These are phyloP conservation scores for zebrafish (Danio rerio) DNA, from an alignment of 2,113 vertebrate species.

Conservation along the genomic window DNA sequence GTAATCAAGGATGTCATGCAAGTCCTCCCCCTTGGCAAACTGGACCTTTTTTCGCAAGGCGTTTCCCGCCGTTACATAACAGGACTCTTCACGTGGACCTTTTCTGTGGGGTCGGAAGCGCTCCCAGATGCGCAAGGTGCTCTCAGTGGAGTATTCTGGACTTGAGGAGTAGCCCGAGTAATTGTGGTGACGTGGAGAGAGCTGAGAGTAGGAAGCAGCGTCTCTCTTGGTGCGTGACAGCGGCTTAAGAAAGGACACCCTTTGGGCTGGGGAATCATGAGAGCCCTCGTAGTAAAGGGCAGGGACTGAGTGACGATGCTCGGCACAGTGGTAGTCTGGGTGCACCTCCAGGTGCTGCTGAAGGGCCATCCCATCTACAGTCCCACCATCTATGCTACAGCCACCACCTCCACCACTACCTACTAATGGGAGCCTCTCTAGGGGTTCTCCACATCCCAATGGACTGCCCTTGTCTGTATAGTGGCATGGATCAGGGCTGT, in stretches of 20 bases:
- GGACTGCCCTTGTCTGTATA: constrained; percentile 93
- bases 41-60: constrained; percentile 99
- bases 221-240: constrained; percentile 93
- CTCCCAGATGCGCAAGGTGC: constrained; percentile 98
- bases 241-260: constrained; percentile 95
- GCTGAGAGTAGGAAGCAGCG: constrained; percentile 95
- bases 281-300: constrained; percentile 82
- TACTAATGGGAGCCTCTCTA: constrained; percentile 93
- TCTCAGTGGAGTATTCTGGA: constrained; percentile 97
- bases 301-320: constrained; percentile 95
- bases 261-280: constrained; percentile 91
- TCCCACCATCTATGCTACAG: constrained; percentile 56
- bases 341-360: constrained; percentile 93
- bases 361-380: constrained; percentile 49
- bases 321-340: constrained; percentile 96
- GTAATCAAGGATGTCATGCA: constrained; percentile 99
- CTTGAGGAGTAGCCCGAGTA: constrained; percentile 98
- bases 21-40: constrained; percentile 98
- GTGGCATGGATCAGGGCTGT: constrained; percentile 90
- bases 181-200: constrained; percentile 91
- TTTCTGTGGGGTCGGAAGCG: constrained; percentile 98
- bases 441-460: constrained; percentile 86
- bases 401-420: constrained; percentile 77
- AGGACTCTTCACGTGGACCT: constrained; percentile 91
- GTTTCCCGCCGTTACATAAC: constrained; percentile 96